phyloP scores from a whole-genome alignment of 2,888 invertebrate genomes.

The Dastarcus helophoroides region DNA sequence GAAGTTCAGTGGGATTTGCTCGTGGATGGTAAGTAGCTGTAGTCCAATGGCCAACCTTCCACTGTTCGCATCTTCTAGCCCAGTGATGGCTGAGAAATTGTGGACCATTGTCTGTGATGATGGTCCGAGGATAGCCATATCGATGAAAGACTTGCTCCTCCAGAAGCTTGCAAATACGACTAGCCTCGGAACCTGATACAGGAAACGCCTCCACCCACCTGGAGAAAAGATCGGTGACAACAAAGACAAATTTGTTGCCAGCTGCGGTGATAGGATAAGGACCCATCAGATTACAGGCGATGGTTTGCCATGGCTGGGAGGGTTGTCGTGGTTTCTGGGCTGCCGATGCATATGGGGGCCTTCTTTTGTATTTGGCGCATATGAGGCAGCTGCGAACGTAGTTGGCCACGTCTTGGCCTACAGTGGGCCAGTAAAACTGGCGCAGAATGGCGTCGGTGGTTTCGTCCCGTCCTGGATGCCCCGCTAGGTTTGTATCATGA shows the following conservation, averaged over 20 bases:
- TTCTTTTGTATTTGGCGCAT: constrained; percentile 2
- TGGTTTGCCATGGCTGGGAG: too few relatives aligned
- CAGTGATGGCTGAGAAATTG: constrained; percentile 1
- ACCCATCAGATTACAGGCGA: too few relatives aligned
- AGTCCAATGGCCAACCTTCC: too few relatives aligned
- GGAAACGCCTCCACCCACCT: constrained; percentile 13
- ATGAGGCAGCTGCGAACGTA: constrained; percentile 2
- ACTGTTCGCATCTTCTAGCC: neutral
- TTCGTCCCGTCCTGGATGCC: too few relatives aligned
- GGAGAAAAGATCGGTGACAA: constrained; percentile 13
- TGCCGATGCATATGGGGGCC: neutral
- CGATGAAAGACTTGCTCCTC: neutral
- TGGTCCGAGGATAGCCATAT: constrained; percentile 4
- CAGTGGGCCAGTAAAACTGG: too few relatives aligned
- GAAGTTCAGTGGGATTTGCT: neutral
- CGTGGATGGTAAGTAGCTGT: too few relatives aligned
- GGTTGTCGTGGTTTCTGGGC: neutral
- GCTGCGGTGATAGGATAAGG: neutral
- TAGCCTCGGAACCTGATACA: neutral
- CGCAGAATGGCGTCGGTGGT: too few relatives aligned
- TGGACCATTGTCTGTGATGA: neutral
- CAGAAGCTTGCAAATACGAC: too few relatives aligned
- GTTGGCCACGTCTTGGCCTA: too few relatives aligned
- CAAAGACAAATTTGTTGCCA: constrained; percentile 8
- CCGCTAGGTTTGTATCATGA: too few relatives aligned